Conservation (phyloP, 2,888 invertebrate species). For the Incurvaria masculella region DNA sequence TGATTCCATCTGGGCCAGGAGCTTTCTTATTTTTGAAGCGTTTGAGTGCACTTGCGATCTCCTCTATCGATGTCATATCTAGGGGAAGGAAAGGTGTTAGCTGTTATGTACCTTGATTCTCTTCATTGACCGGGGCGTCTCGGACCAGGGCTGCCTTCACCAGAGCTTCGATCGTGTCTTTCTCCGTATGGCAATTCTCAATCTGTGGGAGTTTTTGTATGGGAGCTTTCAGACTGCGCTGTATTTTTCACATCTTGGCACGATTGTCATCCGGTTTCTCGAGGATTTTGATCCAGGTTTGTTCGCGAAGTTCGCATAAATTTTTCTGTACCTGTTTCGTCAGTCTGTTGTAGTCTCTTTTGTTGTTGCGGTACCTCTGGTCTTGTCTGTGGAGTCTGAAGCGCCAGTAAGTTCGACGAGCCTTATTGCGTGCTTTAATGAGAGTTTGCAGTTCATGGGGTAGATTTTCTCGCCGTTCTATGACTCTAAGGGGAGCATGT, state of each 20-base stretch:
- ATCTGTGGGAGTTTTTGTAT: constrained; percentile 1
- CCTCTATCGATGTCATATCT: constrained; percentile 3
- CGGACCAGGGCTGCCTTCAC: constrained; percentile 5
- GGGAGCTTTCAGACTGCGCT: neutral
- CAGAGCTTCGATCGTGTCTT: constrained; percentile 4
- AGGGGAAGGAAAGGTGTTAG: constrained; percentile 6
- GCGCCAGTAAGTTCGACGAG: constrained; percentile 2
- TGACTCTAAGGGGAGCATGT: constrained; percentile 1
- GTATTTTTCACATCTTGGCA: constrained; percentile 6
- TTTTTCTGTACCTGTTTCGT: constrained; percentile 2
- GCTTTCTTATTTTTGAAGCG: constrained; percentile 9
- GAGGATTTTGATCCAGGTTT: constrained; percentile 2
- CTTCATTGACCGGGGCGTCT: constrained; percentile 2
- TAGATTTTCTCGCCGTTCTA: neutral
- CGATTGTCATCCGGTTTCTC: constrained; percentile 3
- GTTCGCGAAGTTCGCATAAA: neutral
- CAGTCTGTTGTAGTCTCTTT: constrained; percentile 3
- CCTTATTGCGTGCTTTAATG: constrained; percentile 2
- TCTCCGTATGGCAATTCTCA: constrained; percentile 3
- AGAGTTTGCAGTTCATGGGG: neutral
- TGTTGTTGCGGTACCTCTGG: constrained; percentile 2
- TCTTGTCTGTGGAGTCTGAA: neutral
- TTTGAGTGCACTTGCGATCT: constrained; percentile 1
- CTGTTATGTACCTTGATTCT: neutral
- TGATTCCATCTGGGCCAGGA: constrained; percentile 9